phyloP scores from a whole-genome alignment of 2,888 invertebrate species.

The Scaptomyza caliginosa region DNA sequence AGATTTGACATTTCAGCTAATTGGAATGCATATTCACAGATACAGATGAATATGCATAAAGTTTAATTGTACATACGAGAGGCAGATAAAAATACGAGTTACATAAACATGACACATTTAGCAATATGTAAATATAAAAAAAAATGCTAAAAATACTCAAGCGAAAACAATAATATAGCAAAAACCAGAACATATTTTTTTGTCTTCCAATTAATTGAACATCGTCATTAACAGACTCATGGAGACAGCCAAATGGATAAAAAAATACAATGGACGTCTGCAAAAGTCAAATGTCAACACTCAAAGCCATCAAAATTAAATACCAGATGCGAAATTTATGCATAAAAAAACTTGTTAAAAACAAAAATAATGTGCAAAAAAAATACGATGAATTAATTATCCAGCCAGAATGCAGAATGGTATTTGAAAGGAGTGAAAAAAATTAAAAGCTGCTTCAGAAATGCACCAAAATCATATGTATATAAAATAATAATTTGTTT shows the following conservation, averaged over 20 bases:
- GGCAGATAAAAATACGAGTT: neutral
- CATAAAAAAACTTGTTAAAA: too few relatives aligned
- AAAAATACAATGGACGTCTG: neutral
- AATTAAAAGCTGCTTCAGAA: too few relatives aligned
- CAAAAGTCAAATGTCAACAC: neutral
- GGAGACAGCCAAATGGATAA: neutral
- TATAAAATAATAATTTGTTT: too few relatives aligned
- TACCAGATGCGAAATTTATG: neutral
- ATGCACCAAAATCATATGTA: too few relatives aligned
- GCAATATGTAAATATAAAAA: neutral
- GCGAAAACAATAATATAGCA: neutral
- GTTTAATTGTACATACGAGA: neutral
- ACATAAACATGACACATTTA: neutral
- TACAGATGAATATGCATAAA: neutral
- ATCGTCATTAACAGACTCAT: neutral
- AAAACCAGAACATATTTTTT: neutral
- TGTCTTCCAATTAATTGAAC: neutral
- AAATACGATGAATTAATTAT: neutral
- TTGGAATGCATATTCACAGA: constrained; percentile 27
- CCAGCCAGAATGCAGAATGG: neutral
- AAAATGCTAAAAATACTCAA: neutral
- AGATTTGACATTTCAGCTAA: constrained; percentile 46
- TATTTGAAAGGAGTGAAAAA: neutral
- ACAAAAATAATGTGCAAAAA: too few relatives aligned
- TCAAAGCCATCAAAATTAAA: constrained; percentile 1